phyloP scores from a whole-genome alignment of 2,797 vertebrate genomes.

The Melanitta fusca region DNA sequence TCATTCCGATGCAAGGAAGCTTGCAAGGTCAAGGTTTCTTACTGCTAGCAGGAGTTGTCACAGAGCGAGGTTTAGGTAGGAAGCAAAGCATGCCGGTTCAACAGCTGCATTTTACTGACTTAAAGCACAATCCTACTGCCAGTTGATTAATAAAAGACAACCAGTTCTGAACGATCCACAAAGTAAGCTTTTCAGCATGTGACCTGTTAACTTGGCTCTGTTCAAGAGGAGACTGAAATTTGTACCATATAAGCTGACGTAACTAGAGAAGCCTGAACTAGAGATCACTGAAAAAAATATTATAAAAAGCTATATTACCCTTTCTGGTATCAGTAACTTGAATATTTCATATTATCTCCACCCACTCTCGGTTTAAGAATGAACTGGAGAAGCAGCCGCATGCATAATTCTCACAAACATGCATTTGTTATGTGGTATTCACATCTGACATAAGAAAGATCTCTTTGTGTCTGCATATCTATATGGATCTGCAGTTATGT shows the following conservation, averaged over 20 bases:
- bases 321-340: neutral
- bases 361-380: neutral
- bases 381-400: neutral
- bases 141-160: neutral
- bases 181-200: slow-evolving; percentile 33
- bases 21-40: neutral
- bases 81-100: slow-evolving; percentile 41
- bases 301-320: neutral
- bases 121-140: neutral
- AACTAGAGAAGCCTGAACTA: neutral
- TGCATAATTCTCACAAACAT: neutral
- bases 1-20: neutral
- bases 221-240: neutral
- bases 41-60: neutral
- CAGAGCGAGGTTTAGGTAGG: neutral
- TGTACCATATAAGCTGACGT: neutral
- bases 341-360: neutral
- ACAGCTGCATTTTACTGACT: slow-evolving; percentile 1
- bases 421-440: neutral
- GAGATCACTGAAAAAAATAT: neutral
- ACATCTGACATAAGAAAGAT: neutral
- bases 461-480: neutral
- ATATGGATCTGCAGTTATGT: neutral
- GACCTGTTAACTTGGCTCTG: neutral
- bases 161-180: neutral